These are phyloP conservation scores for Oncorhynchus nerka DNA, from an alignment of 2,113 vertebrate species.

Conservation along the genomic window DNA sequence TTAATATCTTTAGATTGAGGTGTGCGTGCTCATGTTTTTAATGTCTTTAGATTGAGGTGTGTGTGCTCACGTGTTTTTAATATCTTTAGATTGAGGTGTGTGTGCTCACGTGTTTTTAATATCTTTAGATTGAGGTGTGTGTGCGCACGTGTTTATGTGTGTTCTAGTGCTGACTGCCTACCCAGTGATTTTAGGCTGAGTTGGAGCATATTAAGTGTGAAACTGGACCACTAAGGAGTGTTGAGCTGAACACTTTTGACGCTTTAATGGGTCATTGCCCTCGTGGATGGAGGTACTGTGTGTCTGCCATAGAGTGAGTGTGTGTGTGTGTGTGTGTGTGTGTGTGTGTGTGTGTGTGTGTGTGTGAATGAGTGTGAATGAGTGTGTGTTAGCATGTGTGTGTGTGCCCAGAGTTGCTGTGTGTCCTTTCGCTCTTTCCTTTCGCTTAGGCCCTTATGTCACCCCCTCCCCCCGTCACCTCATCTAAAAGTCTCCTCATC, in stretches of 20 bases:
- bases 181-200: not conserved
- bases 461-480: not conserved
- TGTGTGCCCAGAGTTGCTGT: not conserved
- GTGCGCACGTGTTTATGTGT: too few relatives aligned
- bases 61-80: too few relatives aligned
- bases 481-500: not conserved
- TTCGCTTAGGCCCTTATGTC: conserved; percentile 19
- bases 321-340: not conserved
- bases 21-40: too few relatives aligned
- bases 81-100: too few relatives aligned
- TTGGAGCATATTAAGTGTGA: conserved; percentile 14
- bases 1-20: too few relatives aligned
- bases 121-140: too few relatives aligned
- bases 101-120: too few relatives aligned
- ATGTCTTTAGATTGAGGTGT: too few relatives aligned
- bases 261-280: conserved; percentile 37
- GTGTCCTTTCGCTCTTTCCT: not conserved
- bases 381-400: conserved; percentile 22
- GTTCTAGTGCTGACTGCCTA: not conserved
- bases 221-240: conserved; percentile 31
- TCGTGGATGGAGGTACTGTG: not conserved
- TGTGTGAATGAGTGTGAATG: not conserved
- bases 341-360: not conserved
- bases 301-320: not conserved
- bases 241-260: conserved; percentile 27